Conservation (phyloP, 1,140 invertebrate genomes). For the Yoshiicerus persimilis region DNA sequence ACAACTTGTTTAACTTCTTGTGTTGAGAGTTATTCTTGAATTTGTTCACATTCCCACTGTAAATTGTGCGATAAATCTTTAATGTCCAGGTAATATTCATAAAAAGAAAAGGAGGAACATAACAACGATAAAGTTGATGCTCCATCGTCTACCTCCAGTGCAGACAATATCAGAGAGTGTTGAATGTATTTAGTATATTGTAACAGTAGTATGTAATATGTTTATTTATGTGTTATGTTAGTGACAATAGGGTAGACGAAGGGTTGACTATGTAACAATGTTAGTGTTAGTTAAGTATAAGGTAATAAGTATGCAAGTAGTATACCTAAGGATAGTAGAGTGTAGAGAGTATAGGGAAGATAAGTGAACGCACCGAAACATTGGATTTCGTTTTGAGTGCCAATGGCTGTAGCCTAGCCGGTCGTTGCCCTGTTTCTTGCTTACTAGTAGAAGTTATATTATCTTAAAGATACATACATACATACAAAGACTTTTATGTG, state of each 20-base stretch:
- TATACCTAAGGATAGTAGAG: background rate
- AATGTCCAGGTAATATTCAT: background rate
- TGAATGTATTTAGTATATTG: too few relatives aligned
- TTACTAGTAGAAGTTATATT: too few relatives aligned
- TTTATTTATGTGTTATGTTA: too few relatives aligned
- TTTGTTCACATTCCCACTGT: background rate
- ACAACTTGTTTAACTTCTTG: background rate
- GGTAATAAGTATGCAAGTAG: background rate
- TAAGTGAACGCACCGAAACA: slow-evolving; percentile 26
- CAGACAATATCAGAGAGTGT: background rate
- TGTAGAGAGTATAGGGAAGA: background rate
- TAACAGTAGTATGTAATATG: too few relatives aligned
- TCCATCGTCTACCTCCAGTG: background rate
- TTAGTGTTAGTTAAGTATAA: background rate
- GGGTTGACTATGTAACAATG: too few relatives aligned
- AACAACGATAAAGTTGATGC: too few relatives aligned
- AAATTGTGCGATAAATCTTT: background rate
- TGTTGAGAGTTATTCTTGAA: background rate
- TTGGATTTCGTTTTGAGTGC: slow-evolving; percentile 17
- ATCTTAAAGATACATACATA: background rate
- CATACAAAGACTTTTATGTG: background rate
- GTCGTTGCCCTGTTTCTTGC: slow-evolving; percentile 22
- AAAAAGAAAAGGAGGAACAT: too few relatives aligned
- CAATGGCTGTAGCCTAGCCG: slow-evolving; percentile 26
- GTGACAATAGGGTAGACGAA: too few relatives aligned